A percentile compares a stretch with the other conserved stretches of the same genome.
Evolutionary conservation across 2,888 invertebrate species (phyloP).

Genomic region (Selenia dentaria): DNA sequence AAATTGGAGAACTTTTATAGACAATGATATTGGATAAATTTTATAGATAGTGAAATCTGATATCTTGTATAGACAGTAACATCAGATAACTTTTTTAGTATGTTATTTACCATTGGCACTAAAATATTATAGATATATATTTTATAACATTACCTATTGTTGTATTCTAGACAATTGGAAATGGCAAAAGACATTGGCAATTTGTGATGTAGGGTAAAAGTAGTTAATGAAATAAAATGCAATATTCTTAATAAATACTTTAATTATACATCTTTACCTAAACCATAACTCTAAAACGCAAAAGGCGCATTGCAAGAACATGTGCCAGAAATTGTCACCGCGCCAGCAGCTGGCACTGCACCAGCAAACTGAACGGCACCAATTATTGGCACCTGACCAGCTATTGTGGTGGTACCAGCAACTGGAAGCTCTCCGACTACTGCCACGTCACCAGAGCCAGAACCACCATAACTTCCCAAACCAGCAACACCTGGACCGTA

Average conservation of each 20-base stretch:
- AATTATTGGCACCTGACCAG: conserved; percentile 47
- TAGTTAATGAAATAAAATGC: background rate
- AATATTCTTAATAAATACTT: background rate
- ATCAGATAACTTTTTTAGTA: no score
- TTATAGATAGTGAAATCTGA: no score
- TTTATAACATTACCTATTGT: no score
- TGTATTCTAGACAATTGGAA: no score
- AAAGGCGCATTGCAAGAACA: conserved; percentile 17
- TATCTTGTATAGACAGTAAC: no score
- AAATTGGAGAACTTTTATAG: no score
- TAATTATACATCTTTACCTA: background rate
- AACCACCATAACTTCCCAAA: conserved; percentile 18
- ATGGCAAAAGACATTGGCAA: no score
- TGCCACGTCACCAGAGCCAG: conserved; percentile 26
- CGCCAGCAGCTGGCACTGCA: conserved; percentile 42
- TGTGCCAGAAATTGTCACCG: conserved; percentile 36
- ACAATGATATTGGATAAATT: no score
- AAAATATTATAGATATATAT: no score
- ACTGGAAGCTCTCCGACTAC: conserved; percentile 38
- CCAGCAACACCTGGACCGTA: background rate
- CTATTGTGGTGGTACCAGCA: conserved; percentile 39
- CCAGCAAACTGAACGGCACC: conserved; percentile 47
- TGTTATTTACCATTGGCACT: no score
- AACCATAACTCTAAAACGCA: conserved; percentile 13
- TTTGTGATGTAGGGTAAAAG: no score